Base-by-base conservation (phyloP, 2,888 invertebrate genomes). In the Merodon equestris region DNA sequence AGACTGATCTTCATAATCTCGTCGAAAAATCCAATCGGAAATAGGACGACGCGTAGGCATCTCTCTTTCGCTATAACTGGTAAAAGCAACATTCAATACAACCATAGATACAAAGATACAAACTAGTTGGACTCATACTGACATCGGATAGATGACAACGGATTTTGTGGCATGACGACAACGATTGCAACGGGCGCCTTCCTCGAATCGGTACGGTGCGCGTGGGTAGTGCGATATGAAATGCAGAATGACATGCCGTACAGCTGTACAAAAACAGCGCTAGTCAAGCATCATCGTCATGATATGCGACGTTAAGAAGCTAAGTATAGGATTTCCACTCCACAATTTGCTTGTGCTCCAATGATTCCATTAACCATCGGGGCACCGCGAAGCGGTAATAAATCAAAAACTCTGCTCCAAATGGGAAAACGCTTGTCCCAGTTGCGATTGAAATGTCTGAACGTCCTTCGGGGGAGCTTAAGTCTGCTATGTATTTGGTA, bases 181-280 rank as follows among this genome's bases (percentile, higher is more conserved):
- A 47, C 58, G 47, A 58, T 60, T 60, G 40, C 48, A 48, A 14
- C 48, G 63, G 51, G 40, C 54, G 54, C 66, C 47, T 47, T 38
- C 9, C 36, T 42, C 27, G 34, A 5, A 58, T 40, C 10, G 34
- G 14, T 13, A 3, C 10, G 17, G 14, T 13, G 42, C 17, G 57
- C 50, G 77, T 77, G 72, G 77, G 77, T 57, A 56, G 67, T 63
- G 61, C 67, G 56, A 77, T 77, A 77, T 77, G 72, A 77, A 63
- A 63, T 72, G 50, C 66, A 71, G 60, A 76, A 54, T 74, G 67
- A 74, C 61, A n/a, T 66, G 60, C 54, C 19, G 51, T 47, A 58
- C 45, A 40, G n/a, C 40, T 56, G 38, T 27, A 27, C 27, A 27
- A 54, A 71, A 66, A 56, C 66, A 27, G 14, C 40, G 45, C 64